These are phyloP conservation scores for Cryptocephalus moraei DNA, from an alignment of 2,888 invertebrate genomes.

Conservation along the genomic window DNA sequence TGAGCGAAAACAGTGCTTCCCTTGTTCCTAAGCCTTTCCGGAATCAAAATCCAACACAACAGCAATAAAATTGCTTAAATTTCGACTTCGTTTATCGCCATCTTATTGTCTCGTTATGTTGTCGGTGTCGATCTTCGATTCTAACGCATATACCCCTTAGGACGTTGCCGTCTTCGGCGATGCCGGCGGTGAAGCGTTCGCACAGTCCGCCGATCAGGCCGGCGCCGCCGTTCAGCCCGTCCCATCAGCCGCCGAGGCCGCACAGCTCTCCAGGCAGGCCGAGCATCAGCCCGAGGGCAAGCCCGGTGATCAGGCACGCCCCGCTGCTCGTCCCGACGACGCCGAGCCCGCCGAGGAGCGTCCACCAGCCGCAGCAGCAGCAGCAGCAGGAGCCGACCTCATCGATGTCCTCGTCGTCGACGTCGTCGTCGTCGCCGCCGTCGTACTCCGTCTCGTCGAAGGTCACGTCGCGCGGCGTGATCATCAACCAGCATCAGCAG, in stretches of 20 bases:
- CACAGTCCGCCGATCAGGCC: slow-evolving; percentile 35
- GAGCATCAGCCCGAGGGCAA: slow-evolving; percentile 31
- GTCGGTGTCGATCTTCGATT: too few species aligned
- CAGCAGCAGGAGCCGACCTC: slow-evolving; percentile 22
- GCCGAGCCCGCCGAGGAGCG: slow-evolving; percentile 19
- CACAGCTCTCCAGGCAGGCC: slow-evolving; percentile 38
- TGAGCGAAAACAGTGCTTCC: too few species aligned
- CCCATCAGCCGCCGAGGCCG: slow-evolving; percentile 29
- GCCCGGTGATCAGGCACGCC: slow-evolving; percentile 33
- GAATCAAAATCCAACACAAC: too few species aligned
- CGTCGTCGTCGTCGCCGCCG: slow-evolving; percentile 9
- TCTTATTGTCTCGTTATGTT: too few species aligned
- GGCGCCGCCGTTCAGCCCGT: slow-evolving; percentile 30
- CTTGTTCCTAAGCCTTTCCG: too few species aligned
- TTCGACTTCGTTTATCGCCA: too few species aligned
- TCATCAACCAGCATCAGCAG: slow-evolving; percentile 31
- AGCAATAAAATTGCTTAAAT: too few species aligned
- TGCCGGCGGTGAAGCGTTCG: slow-evolving; percentile 26
- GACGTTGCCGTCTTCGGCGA: too few species aligned
- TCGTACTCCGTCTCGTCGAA: slow-evolving; percentile 6
- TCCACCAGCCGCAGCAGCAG: slow-evolving; percentile 4
- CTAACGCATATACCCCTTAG: too few species aligned
- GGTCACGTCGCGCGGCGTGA: slow-evolving; percentile 25
- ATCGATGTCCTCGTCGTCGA: slow-evolving; percentile 13
- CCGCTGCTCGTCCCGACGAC: slow-evolving; percentile 31